Percentiles rank a stretch among this genome's conserved stretches.
phyloP scores from a whole-genome alignment of 2,113 vertebrate genomes.

The Drymodes brunneopygia region DNA sequence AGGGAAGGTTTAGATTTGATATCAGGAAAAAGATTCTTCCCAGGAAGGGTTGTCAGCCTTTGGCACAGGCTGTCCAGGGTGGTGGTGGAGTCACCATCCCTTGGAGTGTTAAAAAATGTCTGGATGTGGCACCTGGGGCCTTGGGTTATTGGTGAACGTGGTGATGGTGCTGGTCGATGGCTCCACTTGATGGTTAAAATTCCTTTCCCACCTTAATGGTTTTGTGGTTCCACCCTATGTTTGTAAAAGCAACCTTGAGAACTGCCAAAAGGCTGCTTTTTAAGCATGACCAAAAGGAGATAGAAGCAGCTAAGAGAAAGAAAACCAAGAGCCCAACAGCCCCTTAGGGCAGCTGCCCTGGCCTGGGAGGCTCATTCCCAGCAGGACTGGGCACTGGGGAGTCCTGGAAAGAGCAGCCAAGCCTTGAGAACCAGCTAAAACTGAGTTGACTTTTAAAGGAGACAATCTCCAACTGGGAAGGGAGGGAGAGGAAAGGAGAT shows the following conservation, averaged over 20 bases:
- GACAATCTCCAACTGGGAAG: not conserved
- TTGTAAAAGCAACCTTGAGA: not conserved
- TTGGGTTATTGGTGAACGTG: not conserved
- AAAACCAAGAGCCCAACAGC: not conserved
- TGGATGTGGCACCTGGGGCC: not conserved
- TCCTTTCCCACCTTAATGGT: accelerated
- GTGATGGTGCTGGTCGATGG: not conserved
- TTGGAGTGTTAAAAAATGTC: not conserved
- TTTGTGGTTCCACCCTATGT: not conserved
- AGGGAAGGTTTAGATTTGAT: not conserved
- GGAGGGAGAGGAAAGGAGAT: not conserved
- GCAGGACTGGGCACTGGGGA: not conserved
- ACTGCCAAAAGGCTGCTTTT: not conserved
- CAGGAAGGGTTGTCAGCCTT: not conserved
- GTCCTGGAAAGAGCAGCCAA: not conserved
- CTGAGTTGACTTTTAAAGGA: not conserved
- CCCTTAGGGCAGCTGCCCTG: not conserved
- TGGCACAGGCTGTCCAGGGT: not conserved
- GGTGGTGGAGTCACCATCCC: not conserved
- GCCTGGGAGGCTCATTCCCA: not conserved
- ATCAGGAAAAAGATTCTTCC: no score
- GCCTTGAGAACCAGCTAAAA: not conserved
- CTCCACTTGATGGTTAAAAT: not conserved
- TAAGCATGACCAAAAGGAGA: not conserved
- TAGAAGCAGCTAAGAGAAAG: not conserved